Conservation (phyloP, 2,888 invertebrate species). For the Hirtodrosophila trivittata region DNA sequence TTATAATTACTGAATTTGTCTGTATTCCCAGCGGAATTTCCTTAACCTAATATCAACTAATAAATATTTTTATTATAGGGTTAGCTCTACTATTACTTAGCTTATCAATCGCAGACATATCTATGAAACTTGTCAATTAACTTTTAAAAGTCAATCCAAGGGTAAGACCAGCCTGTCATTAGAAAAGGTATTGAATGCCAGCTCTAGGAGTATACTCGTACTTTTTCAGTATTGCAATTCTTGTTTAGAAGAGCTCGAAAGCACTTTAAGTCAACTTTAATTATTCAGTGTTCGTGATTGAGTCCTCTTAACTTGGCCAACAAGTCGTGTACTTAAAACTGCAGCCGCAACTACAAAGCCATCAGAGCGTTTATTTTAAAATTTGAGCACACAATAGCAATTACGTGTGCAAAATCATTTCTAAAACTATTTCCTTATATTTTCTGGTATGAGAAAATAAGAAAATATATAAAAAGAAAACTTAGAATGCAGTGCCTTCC, state of each 20-base stretch:
- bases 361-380: slow-evolving; percentile 35
- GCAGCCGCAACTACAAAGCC: slow-evolving; percentile 5
- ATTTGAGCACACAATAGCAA: slow-evolving; percentile 56
- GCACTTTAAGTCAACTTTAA: too few species aligned
- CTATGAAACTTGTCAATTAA: too few species aligned
- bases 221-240: too few species aligned
- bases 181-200: neutral
- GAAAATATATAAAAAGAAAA: slow-evolving; percentile 9
- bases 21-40: too few species aligned
- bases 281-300: slow-evolving; percentile 2
- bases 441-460: neutral
- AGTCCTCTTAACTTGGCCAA: slow-evolving; percentile 1
- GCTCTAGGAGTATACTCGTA: neutral
- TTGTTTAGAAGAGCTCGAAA: too few species aligned
- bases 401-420: slow-evolving; percentile 44
- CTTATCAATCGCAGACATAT: too few species aligned
- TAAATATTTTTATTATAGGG: too few species aligned
- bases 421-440: slow-evolving; percentile 8
- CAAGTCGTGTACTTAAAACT: neutral
- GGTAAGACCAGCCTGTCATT: slow-evolving; percentile 25
- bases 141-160: slow-evolving; percentile 44
- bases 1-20: too few species aligned
- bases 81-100: too few species aligned
- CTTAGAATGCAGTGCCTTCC: slow-evolving; percentile 24
- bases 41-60: too few species aligned